Evolutionary conservation across 2,888 invertebrate genomes (phyloP), one percentile per base, ranked within the genome.

Genomic region (Amorpha juglandis): DNA sequence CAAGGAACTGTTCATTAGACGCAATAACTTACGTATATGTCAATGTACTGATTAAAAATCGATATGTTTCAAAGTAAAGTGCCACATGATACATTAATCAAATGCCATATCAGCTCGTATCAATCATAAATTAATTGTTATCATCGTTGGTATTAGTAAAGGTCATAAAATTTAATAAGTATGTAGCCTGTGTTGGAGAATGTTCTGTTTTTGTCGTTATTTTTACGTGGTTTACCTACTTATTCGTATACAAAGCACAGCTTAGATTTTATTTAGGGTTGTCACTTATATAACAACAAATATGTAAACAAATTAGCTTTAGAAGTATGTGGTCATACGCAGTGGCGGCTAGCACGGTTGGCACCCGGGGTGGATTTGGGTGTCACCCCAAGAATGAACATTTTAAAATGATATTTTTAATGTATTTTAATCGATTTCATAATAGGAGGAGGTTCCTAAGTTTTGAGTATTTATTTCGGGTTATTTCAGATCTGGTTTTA

Each of bases 71-170:
- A 58, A 55, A 65, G 48, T 21, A 47, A 55, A 33, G 35, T 48
- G 38, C 9, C 33, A 38, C 21, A 51, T 8, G 63, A 53, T 42
- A 47, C 21, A 70, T 74, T 72, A 72, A 79, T 78, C 70, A 73
- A 71, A 68, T 53, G 62, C 68, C 71, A 71, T 75, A 76, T 76
- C 73, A 73, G 69, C 67, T 19, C 64, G 42, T 62, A 65, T 62
- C 52, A 45, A 45, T 67, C 65, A 72, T 70, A 74, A 76, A 75
- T 77, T 71, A 68, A 70, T 71, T 50, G 73, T 76, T 77, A 77
- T 77, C 71, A 65, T 65, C 64, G 62, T 65, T 62, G 66, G 72
- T 69, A 74, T 74, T 73, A 76, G 74, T 72, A 71, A 72, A 72
- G 63, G 66, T 67, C 67, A 65, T 78, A 71, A 74, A 74, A 69